Conservation (phyloP, 2,888 invertebrate species). For the Agriopis leucophaearia region DNA sequence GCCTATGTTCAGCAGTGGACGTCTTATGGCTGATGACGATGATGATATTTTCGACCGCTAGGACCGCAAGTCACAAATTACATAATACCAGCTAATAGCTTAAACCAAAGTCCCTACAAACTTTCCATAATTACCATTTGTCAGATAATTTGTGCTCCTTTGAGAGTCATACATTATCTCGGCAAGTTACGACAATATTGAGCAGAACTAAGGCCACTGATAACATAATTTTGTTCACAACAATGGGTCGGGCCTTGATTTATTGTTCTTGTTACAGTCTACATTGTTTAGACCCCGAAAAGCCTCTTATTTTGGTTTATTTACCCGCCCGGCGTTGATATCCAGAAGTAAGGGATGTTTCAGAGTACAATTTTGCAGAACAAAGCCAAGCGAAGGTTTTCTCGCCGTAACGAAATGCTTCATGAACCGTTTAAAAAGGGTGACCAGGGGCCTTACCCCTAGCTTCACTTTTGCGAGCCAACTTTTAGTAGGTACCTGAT, state of each 20-base stretch:
- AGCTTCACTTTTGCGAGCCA: too few species aligned
- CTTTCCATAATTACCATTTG: slow-evolving; percentile 26
- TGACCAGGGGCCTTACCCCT: too few species aligned
- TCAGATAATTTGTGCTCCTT: slow-evolving; percentile 27
- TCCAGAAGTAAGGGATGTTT: slow-evolving; percentile 13
- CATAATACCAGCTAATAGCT: too few species aligned
- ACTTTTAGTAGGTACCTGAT: too few species aligned
- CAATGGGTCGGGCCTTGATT: slow-evolving; percentile 55
- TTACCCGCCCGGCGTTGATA: slow-evolving; percentile 45
- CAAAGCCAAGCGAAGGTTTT: background rate
- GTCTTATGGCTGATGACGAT: too few species aligned
- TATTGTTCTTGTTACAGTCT: slow-evolving; percentile 60
- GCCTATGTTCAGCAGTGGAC: too few species aligned
- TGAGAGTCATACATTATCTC: slow-evolving; percentile 34
- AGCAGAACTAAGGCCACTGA: slow-evolving; percentile 41
- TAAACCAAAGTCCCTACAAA: slow-evolving; percentile 3
- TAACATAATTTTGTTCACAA: slow-evolving; percentile 52
- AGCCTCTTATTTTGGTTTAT: slow-evolving; percentile 52
- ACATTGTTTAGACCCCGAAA: slow-evolving; percentile 56
- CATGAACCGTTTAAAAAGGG: too few species aligned
- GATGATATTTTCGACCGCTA: too few species aligned
- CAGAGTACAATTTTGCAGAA: background rate
- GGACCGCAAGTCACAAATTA: too few species aligned
- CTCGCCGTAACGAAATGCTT: too few species aligned
- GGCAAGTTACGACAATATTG: slow-evolving; percentile 50